Evolutionary conservation across 2,888 invertebrate genomes (phyloP).

Genomic region (Amaurobius ferox): DNA sequence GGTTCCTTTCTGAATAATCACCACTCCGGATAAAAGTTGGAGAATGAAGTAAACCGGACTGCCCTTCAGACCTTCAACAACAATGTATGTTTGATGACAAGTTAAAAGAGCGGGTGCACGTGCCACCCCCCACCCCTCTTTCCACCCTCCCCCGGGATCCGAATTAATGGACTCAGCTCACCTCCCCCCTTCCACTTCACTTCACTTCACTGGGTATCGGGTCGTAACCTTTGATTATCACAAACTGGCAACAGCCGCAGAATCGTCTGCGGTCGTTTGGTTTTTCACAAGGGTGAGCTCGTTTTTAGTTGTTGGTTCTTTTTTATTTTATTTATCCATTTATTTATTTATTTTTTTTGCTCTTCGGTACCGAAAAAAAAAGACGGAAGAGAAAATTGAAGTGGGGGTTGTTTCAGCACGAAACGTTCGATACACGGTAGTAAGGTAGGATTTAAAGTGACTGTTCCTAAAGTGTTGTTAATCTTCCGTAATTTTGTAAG

Average conservation of each 20-base stretch:
- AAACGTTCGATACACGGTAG: neutral
- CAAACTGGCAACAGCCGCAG: constrained; percentile 40
- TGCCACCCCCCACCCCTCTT: neutral
- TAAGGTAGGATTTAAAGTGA: constrained; percentile 3
- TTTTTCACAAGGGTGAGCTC: constrained; percentile 1
- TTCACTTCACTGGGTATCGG: constrained; percentile 44
- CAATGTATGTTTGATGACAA: constrained; percentile 68
- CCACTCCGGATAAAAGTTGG: neutral
- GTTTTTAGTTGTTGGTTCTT: neutral
- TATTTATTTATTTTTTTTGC: neutral
- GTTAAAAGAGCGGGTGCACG: constrained; percentile 55
- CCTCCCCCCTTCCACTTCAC: constrained; percentile 50
- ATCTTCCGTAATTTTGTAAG: neutral
- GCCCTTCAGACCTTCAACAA: constrained; percentile 34
- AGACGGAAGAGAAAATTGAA: neutral
- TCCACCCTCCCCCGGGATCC: constrained; percentile 10
- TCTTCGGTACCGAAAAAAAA: neutral
- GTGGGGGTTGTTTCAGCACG: neutral
- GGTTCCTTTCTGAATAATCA: constrained; percentile 23
- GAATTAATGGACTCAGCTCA: constrained; percentile 62
- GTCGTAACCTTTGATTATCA: constrained; percentile 70
- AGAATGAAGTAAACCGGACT: constrained; percentile 15
- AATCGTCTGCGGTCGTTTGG: constrained; percentile 7
- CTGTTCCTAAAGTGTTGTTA: neutral
- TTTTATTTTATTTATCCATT: no score